Conservation (phyloP, 2,797 vertebrate genomes). For the Tauraco hartlaubi region DNA sequence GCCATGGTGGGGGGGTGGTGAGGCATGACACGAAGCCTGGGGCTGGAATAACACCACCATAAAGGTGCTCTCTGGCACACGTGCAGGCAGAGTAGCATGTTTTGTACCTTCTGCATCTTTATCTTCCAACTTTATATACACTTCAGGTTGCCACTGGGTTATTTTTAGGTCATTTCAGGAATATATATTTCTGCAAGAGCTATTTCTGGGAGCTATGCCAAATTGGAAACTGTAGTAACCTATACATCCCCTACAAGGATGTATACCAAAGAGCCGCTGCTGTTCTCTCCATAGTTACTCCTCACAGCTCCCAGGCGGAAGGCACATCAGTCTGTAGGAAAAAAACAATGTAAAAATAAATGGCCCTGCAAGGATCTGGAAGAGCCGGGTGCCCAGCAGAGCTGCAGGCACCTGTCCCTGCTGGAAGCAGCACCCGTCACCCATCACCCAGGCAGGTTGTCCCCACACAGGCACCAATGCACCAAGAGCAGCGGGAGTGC, state of each 20-base stretch:
- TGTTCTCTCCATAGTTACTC: not conserved
- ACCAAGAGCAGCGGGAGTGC: not conserved
- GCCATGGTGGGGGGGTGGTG: fast-evolving
- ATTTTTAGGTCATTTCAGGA: conserved; percentile 48
- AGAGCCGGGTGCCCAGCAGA: not conserved
- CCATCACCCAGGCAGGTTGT: not conserved
- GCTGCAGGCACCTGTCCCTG: not conserved
- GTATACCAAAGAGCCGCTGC: not conserved
- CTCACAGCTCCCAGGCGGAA: fast-evolving
- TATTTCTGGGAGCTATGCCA: conserved; percentile 49
- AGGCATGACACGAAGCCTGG: not conserved
- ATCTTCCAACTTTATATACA: not conserved
- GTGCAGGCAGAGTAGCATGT: not conserved
- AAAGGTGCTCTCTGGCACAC: not conserved
- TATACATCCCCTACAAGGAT: not conserved
- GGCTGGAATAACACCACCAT: not conserved
- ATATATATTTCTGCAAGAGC: conserved; percentile 31
- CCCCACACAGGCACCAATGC: fast-evolving
- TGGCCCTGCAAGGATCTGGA: not conserved
- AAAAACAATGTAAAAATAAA: not conserved
- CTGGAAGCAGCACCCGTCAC: not conserved
- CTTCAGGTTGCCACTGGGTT: not conserved
- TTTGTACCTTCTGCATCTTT: not conserved
- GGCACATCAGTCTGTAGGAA: not conserved
- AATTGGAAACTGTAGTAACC: not conserved